phyloP scores from a whole-genome alignment of 1,140 invertebrate genomes.

The Lordiphosa clarofinis region DNA sequence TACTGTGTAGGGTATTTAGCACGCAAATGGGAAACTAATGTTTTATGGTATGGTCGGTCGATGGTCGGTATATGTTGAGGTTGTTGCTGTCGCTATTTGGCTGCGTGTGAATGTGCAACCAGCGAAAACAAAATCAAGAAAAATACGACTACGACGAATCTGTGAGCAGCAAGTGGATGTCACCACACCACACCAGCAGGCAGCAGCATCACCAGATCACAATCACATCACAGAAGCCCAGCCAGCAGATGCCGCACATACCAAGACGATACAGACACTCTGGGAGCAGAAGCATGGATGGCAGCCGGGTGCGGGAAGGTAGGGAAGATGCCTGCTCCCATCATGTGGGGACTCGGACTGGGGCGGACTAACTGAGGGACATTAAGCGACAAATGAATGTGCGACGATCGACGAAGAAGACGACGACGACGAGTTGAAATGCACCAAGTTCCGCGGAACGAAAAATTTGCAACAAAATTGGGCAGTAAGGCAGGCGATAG shows the following conservation, averaged over 20 bases:
- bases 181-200: slow-evolving; percentile 49
- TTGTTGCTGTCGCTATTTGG: slow-evolving; percentile 37
- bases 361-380: slow-evolving; percentile 65
- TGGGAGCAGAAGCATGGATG: slow-evolving; percentile 38
- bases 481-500: slow-evolving; percentile 62
- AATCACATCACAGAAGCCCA: slow-evolving; percentile 73
- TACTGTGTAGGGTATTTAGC: slow-evolving; percentile 68
- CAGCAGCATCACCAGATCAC: slow-evolving; percentile 31
- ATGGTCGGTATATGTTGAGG: slow-evolving; percentile 45
- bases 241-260: slow-evolving; percentile 74
- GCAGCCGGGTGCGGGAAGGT: slow-evolving; percentile 13
- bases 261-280: slow-evolving; percentile 73
- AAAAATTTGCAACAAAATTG: slow-evolving; percentile 77
- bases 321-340: slow-evolving; percentile 17
- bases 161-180: slow-evolving; percentile 69
- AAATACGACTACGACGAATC: slow-evolving; percentile 66
- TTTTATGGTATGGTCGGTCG: slow-evolving; percentile 64
- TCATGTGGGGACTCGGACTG: slow-evolving; percentile 22
- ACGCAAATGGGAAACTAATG: slow-evolving; percentile 76
- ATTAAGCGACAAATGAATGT: slow-evolving; percentile 77
- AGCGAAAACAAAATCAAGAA: slow-evolving; percentile 46
- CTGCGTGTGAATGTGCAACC: slow-evolving; percentile 67
- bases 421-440: slow-evolving; percentile 69
- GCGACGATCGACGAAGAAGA: slow-evolving; percentile 63
- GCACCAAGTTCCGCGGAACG: slow-evolving; percentile 74